Conservation (phyloP, 2,797 vertebrate species). For the Decapterus maruadsi region DNA sequence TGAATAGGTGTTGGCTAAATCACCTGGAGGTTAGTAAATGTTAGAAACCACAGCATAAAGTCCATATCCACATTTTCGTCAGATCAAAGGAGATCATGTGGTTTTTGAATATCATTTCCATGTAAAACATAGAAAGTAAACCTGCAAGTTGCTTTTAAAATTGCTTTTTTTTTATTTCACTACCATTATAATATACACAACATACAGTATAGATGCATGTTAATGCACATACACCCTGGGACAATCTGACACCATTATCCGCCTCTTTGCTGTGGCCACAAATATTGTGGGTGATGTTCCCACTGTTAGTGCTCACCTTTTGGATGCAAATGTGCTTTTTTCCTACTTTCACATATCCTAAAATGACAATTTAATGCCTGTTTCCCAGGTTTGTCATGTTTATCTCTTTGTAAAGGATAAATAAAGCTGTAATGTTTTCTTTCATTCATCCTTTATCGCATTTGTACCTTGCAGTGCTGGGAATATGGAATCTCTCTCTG, state of each 20-base stretch:
- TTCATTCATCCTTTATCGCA: slow-evolving; percentile 19
- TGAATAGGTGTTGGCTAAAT: not conserved
- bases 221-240: not conserved
- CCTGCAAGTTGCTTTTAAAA: not conserved
- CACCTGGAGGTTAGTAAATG: too few relatives aligned
- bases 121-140: not conserved
- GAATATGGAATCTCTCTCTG: slow-evolving; percentile 98
- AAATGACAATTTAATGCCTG: not conserved
- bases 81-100: too few relatives aligned
- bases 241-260: too few relatives aligned
- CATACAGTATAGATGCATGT: not conserved
- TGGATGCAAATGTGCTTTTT: not conserved
- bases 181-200: not conserved
- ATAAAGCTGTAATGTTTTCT: slow-evolving; percentile 4
- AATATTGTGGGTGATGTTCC: slow-evolving; percentile 11
- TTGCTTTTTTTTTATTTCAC: not conserved
- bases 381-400: not conserved
- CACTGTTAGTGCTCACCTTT: not conserved
- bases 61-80: too few relatives aligned
- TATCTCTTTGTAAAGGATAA: not conserved
- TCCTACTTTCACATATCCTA: not conserved
- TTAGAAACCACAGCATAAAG: not conserved
- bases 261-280: slow-evolving; percentile 1
- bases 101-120: not conserved
- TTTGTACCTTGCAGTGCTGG: slow-evolving; percentile 91